phyloP scores from a whole-genome alignment of 1,140 invertebrate species.

The Eupeodes corollae region DNA sequence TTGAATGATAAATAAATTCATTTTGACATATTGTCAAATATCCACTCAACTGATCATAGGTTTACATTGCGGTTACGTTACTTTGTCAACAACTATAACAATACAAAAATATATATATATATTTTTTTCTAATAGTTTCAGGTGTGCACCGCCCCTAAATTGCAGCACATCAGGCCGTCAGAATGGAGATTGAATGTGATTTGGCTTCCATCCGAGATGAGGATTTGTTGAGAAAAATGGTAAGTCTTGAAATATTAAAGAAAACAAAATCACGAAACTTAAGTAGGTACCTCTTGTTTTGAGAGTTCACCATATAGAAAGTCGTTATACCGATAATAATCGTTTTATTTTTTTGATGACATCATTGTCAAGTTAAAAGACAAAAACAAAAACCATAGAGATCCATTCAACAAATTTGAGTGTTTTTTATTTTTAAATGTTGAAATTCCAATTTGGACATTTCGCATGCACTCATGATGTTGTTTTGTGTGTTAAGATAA shows the following conservation, averaged over 20 bases:
- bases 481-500: too few species aligned
- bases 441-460: background rate
- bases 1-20: too few species aligned
- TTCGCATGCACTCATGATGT: background rate
- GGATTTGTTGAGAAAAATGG: constrained; percentile 59
- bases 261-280: constrained; percentile 7
- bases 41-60: too few species aligned
- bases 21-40: too few species aligned
- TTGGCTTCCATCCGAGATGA: constrained; percentile 57
- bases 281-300: background rate
- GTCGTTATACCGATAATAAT: background rate
- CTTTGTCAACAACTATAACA: too few species aligned
- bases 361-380: background rate
- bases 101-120: too few species aligned
- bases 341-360: background rate
- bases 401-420: constrained; percentile 7
- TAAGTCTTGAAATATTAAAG: constrained; percentile 33
- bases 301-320: background rate
- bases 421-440: background rate
- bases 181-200: constrained; percentile 45
- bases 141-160: too few species aligned
- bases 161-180: too few species aligned
- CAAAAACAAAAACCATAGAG: background rate
- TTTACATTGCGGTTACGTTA: too few species aligned
- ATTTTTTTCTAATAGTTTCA: too few species aligned